Conservation (phyloP, 2,797 vertebrate genomes). For the Pangasius mekongensis region DNA sequence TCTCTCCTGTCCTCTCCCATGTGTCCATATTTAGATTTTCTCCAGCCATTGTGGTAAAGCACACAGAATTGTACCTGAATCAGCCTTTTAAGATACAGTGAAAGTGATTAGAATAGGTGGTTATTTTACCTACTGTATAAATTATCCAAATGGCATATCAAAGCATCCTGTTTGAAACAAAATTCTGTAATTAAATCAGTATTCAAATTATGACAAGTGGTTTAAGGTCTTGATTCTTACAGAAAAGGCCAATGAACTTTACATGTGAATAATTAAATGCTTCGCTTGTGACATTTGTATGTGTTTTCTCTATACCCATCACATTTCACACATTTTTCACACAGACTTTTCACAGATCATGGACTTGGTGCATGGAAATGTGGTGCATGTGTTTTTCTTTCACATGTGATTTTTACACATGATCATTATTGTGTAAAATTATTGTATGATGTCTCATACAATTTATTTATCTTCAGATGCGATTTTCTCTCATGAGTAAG, state of each 20-base stretch:
- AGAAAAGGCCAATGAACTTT: neutral
- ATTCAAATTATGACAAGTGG: neutral
- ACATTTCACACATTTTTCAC: neutral
- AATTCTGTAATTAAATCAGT: neutral
- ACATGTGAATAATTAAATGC: neutral
- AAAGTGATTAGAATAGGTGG: neutral
- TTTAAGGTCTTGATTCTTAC: neutral
- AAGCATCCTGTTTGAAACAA: neutral
- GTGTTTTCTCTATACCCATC: neutral
- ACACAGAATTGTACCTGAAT: conserved; percentile 15
- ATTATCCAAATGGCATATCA: neutral
- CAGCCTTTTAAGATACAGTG: neutral
- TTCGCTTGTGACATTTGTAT: neutral
- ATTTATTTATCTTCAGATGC: neutral
- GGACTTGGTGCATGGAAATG: neutral
- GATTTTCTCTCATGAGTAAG: neutral
- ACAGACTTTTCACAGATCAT: neutral
- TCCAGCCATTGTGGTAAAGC: conserved; percentile 20
- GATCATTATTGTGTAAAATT: neutral
- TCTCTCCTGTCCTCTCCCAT: conserved; percentile 6
- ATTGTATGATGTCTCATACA: neutral
- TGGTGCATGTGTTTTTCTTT: neutral
- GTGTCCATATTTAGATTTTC: neutral
- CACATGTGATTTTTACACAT: neutral
- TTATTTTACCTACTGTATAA: neutral